Percentiles rank a stretch among this genome's conserved stretches.
Conservation (phyloP, 2,888 invertebrate species). For the Allolobophora icterica region DNA sequence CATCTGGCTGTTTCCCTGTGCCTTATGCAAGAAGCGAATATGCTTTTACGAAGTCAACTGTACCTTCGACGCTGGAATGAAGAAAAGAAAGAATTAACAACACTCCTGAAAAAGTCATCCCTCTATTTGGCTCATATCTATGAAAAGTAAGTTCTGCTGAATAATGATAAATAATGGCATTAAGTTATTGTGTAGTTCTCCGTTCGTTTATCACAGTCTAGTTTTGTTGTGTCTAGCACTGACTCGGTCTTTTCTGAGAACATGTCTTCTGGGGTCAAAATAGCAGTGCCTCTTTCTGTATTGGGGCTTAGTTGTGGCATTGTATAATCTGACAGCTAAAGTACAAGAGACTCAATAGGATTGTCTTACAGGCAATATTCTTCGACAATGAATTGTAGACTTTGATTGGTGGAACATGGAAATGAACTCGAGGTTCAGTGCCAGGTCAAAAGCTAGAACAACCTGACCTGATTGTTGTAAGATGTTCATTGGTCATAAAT, state of each 20-base stretch:
- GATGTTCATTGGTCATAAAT: not conserved
- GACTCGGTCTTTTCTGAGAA: not conserved
- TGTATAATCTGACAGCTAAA: not conserved
- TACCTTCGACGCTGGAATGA: not conserved
- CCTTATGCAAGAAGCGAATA: constrained; percentile 20
- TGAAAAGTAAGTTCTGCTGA: constrained; percentile 3
- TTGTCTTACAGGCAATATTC: too few species aligned
- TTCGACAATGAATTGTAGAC: too few species aligned
- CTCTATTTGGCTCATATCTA: constrained; percentile 24
- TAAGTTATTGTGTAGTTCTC: too few species aligned
- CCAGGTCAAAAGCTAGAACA: not conserved
- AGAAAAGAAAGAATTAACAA: not conserved
- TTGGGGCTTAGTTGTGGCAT: not conserved
- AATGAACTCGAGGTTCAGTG: not conserved
- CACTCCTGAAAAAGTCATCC: not conserved
- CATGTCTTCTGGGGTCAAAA: not conserved
- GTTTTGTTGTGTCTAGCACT: not conserved
- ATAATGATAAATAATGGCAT: not conserved
- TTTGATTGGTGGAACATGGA: not conserved
- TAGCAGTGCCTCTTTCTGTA: not conserved
- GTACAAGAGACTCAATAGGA: not conserved
- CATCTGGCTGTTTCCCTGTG: not conserved
- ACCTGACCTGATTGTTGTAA: not conserved
- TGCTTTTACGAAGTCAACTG: constrained; percentile 19
- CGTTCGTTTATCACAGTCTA: not conserved